Base-by-base conservation (phyloP, 2,113 vertebrate species). In the Aspidoscelis tigris region DNA sequence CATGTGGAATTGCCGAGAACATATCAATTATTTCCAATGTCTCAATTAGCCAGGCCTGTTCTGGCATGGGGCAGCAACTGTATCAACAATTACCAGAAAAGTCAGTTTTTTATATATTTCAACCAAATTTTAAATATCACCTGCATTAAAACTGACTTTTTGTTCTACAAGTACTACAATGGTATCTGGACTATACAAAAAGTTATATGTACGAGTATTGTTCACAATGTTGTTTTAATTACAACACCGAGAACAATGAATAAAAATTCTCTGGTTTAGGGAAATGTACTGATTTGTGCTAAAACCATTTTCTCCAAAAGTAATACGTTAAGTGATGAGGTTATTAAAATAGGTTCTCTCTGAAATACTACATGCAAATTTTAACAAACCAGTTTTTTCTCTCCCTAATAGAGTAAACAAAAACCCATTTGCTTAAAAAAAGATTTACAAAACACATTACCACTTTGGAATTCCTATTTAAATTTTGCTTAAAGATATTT, bases 1-100 rank as follows among this genome's bases (percentile, higher is more conserved):
- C 84, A 92, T 91, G 90, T 90, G 7, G 24, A 3, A 39, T 87
- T 86, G 82, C 69, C 86, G 76, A 80, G 79, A 96, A 95, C 80
- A 92, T 94, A 95, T 94, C 92, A 95, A 94, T 93, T 24, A 94
- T 92, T 85, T 94, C 90, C 91, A 94, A 89, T 91, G 92, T 90
- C 18, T 87, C 89, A 95, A 94, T 95, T 95, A 95, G 92, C 95
- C 94, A 87, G 78, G 87, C 87, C 76, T 86, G 93, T 86, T 91
- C 72, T 91, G 16, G 94, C 92, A 92, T 85, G 78, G 84, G 84
- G 88, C 50, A 92, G 90, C 88, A 92, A 84, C 16, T 88, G 84
- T 90, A 92, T 89, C 68, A 91, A 94, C 84, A 89, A 80, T 81
- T 80, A 58, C 53, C 77, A 61, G 78, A 81, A 44, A 74, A 65